Evolutionary conservation across 2,113 vertebrate species (phyloP), one percentile per base, ranked within the genome.

Genomic region (Saguinus imperator): DNA sequence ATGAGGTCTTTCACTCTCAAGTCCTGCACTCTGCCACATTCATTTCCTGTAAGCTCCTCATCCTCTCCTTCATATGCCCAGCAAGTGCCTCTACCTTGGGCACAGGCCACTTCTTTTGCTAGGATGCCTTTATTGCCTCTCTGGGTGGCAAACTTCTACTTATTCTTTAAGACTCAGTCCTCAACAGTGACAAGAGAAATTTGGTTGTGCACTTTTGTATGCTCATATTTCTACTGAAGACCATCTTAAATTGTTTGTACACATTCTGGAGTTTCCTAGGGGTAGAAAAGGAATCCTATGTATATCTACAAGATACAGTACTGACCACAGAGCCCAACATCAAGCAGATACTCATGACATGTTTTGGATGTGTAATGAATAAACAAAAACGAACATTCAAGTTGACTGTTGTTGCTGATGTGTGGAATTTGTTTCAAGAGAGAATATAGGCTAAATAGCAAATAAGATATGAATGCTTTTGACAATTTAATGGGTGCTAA

Each of bases 271-370:
- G 18, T 25, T 57, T n/a, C 37, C 27, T 8, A 1, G 66, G 58
- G 8, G 9, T 1, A 48, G 87, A 55, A 79, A 14, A 4, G 32
- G 11, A n/a, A 29, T 0, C 23, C 0, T 17, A 20, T 10, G 16
- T n/a, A 21, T 48, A 25, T 79, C 52, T 21, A 17, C 10, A 29
- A 12, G 68, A 10, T 48, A 57, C 0, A 25, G 50, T 8, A 45
- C 32, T n/a, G 52, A 23, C 25, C 27, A 14, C 14, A 75, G 37
- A 72, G 25, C 43, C 2, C 23, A 88, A 16, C 25, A 5, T 45
- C 75, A 52, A 37, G 72, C 23, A 14, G 6, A 23, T 27, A n/a
- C 48, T 57, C 17, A 0, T 21, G 57, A n/a, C 0, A 11, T 29
- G 23, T 50, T 58, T 23, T 9, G 48, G 18, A 5, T 3, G 55